A percentile compares a stretch with the other conserved stretches of the same genome.
Conservation (phyloP, 2,113 vertebrate genomes). For the Ailurus styani region DNA sequence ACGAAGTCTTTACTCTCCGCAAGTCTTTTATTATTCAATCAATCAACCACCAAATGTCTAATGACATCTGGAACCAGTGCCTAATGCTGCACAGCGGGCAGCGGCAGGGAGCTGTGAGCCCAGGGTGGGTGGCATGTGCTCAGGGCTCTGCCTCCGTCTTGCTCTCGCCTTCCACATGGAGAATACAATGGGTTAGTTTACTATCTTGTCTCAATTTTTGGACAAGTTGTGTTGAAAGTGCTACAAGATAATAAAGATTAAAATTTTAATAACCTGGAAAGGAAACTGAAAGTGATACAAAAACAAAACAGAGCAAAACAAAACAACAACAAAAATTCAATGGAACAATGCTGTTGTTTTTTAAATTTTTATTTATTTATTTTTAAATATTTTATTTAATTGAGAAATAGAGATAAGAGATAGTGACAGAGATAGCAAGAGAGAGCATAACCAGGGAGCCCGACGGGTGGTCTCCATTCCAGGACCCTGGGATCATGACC, state of each 20-base stretch:
- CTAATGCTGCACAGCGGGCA: background rate
- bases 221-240: background rate
- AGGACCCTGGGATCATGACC: no score
- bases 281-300: background rate
- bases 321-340: background rate
- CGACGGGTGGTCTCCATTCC: no score
- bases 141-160: background rate
- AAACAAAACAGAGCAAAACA: no score
- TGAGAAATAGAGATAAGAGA: no score
- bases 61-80: background rate
- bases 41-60: background rate
- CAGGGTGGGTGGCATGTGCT: rapidly evolving
- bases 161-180: background rate
- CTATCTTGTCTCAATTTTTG: background rate
- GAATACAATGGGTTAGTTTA: background rate
- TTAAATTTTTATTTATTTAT: no score
- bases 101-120: rapidly evolving
- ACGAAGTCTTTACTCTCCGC: background rate
- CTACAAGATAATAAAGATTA: background rate
- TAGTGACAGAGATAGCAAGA: no score
- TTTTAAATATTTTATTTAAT: no score
- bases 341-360: background rate
- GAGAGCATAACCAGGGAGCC: no score
- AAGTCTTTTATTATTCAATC: slow-evolving; percentile 2
- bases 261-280: background rate